A percentile compares a stretch with the other conserved stretches of the same genome.
Evolutionary conservation across 2,888 invertebrate genomes (phyloP).

Genomic region (Drosophila aldrichi): DNA sequence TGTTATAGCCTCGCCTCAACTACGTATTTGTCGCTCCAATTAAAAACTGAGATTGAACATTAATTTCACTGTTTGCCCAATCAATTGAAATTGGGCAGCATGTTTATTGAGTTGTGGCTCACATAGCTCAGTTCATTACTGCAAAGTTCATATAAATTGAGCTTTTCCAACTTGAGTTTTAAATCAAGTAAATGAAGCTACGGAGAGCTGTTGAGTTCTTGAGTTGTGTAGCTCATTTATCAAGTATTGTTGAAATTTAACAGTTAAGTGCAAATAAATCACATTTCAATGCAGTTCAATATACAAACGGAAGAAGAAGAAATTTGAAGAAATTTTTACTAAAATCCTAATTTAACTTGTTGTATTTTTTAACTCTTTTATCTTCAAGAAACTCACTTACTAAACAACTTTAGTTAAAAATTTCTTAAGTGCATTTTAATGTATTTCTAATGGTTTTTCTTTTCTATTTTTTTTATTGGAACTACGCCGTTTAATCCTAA

Average conservation of each 20-base stretch:
- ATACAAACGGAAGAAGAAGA: too few relatives aligned
- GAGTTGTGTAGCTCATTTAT: background rate
- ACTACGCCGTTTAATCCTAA: background rate
- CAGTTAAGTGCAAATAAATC: background rate
- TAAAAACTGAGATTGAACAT: slow-evolving; percentile 28
- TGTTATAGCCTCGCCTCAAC: slow-evolving; percentile 1
- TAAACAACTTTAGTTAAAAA: too few relatives aligned
- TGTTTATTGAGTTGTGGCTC: background rate
- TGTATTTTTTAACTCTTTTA: background rate
- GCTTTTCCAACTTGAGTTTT: background rate
- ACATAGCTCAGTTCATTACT: background rate
- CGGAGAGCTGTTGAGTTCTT: background rate
- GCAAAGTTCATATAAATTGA: background rate
- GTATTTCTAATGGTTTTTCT: background rate
- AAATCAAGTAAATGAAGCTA: slow-evolving; percentile 14
- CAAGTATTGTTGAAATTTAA: background rate
- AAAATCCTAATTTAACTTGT: background rate
- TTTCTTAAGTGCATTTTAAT: too few relatives aligned
- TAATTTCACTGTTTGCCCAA: slow-evolving; percentile 19
- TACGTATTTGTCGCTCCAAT: slow-evolving; percentile 27
- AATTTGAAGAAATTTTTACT: background rate
- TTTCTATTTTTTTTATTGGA: too few relatives aligned
- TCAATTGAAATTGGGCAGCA: slow-evolving; percentile 22
- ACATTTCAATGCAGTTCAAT: background rate
- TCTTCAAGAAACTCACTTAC: background rate